Evolutionary conservation across 2,888 invertebrate species (phyloP).

Genomic region (Frankliniella fusca): DNA sequence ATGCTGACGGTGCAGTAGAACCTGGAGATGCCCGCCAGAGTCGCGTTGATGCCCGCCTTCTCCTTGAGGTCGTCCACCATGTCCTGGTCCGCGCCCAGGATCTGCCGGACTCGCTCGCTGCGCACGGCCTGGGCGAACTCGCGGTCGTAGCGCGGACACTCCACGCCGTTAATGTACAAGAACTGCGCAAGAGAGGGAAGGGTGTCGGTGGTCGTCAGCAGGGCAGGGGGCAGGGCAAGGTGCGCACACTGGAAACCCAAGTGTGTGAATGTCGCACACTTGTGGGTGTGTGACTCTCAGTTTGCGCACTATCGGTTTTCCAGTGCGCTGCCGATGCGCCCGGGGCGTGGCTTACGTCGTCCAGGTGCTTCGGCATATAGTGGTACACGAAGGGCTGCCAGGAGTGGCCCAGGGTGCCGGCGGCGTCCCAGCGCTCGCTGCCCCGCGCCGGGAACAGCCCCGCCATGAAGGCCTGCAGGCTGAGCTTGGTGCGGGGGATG

Average conservation of each 20-base stretch:
- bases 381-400: conserved; percentile 22
- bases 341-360: not conserved
- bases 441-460: not conserved
- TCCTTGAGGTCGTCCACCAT: not conserved
- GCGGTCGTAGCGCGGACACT: not conserved
- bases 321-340: not conserved
- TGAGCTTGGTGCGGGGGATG: not conserved
- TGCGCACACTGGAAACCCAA: not conserved
- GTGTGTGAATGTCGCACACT: not conserved
- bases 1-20: conserved; percentile 6
- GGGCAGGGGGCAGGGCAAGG: too few species aligned
- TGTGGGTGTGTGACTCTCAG: too few species aligned
- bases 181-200: not conserved
- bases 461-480: conserved; percentile 23
- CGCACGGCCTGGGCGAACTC: not conserved
- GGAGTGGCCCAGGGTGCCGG: not conserved
- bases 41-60: conserved; percentile 2
- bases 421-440: not conserved
- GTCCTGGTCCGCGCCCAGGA: not conserved
- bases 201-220: too few species aligned
- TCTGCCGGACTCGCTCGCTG: not conserved
- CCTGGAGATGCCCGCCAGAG: not conserved
- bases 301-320: too few species aligned
- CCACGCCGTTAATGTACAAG: conserved; percentile 2
- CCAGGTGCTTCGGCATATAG: not conserved